Conservation (phyloP, 2,113 vertebrate species). For the Hirundichthys speculiger region DNA sequence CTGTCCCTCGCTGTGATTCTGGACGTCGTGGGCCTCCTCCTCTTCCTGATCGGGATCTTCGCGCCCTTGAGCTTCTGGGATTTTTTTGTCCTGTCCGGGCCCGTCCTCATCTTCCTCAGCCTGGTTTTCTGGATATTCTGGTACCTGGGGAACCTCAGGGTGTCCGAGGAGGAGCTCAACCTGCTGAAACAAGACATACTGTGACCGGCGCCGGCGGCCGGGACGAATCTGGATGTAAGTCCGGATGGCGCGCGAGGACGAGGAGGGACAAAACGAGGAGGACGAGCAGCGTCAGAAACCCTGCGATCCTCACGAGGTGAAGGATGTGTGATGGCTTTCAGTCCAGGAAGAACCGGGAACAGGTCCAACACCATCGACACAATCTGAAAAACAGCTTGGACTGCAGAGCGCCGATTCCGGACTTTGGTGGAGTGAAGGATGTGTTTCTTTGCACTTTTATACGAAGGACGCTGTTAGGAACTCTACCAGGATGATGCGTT, state of each 20-base stretch:
- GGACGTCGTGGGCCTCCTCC: slow-evolving; percentile 77
- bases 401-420: slow-evolving; percentile 6
- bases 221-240: too few species aligned
- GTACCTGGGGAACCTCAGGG: slow-evolving; percentile 85
- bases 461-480: not conserved
- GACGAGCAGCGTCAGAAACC: too few species aligned
- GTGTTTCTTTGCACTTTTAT: slow-evolving; percentile 22
- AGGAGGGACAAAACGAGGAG: too few species aligned
- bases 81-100: slow-evolving; percentile 86
- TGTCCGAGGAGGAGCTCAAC: slow-evolving; percentile 77
- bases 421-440: slow-evolving; percentile 9
- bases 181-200: slow-evolving; percentile 34
- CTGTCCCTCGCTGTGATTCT: slow-evolving; percentile 79
- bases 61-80: slow-evolving; percentile 85
- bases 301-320: slow-evolving; percentile 5
- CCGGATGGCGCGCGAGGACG: too few species aligned
- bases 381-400: not conserved
- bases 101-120: slow-evolving; percentile 87
- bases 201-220: slow-evolving; percentile 5
- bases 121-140: slow-evolving; percentile 89
- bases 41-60: slow-evolving; percentile 85
- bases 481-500: not conserved
- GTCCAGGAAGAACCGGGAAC: not conserved
- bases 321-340: too few species aligned
- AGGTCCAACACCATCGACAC: too few species aligned